phyloP scores from a whole-genome alignment of 2,797 vertebrate genomes.

The Anguilla marmorata region DNA sequence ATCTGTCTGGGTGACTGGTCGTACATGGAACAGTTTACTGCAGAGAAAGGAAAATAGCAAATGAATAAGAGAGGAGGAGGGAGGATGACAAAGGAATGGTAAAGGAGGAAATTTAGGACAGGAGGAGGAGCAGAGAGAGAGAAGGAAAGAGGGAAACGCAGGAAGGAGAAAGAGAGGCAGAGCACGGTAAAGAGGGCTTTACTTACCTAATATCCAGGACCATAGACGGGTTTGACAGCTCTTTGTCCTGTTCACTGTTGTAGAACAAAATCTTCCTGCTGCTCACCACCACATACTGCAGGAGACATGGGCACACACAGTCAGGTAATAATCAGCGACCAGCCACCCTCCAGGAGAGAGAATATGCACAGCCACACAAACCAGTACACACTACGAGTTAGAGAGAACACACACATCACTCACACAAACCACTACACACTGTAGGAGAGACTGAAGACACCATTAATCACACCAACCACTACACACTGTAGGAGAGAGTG shows the following conservation, averaged over 20 bases:
- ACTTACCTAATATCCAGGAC: slow-evolving; percentile 97
- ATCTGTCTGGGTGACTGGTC: slow-evolving; percentile 95
- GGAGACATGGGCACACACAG: slow-evolving; percentile 19
- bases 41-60: slow-evolving; percentile 48
- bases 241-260: slow-evolving; percentile 87
- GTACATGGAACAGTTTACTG: slow-evolving; percentile 95
- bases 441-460: background rate
- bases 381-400: no score
- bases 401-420: no score
- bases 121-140: slow-evolving; percentile 41
- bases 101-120: slow-evolving; percentile 51
- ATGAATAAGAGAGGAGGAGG: background rate
- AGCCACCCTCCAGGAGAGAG: no score
- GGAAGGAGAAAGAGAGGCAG: slow-evolving; percentile 42
- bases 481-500: no score
- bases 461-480: no score
- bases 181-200: slow-evolving; percentile 32
- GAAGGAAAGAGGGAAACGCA: background rate
- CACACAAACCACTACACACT: no score
- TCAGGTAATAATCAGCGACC: no score
- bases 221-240: slow-evolving; percentile 94
- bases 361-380: no score
- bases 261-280: slow-evolving; percentile 99
- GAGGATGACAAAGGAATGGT: slow-evolving; percentile 34
- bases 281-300: slow-evolving; percentile 93